Evolutionary conservation across 2,113 vertebrate species (phyloP).

Genomic region (Oreochromis niloticus): DNA sequence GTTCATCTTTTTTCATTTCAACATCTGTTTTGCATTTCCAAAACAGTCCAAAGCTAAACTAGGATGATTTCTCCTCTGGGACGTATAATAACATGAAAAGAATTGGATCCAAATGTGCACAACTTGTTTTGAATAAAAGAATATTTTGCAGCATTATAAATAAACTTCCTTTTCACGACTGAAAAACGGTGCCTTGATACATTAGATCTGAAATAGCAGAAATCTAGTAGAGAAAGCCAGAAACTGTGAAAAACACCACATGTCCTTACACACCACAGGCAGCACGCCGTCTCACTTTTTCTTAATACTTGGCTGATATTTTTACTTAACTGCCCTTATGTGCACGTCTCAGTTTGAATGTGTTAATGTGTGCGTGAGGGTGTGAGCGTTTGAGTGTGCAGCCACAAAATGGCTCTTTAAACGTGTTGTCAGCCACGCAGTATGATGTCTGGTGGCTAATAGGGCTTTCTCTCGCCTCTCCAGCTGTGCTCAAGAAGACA

Average conservation of each 20-base stretch:
- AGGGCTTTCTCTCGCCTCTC: background rate
- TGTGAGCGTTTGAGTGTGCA: background rate
- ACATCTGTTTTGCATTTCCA: background rate
- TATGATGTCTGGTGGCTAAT: background rate
- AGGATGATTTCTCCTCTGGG: background rate
- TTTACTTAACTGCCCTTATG: background rate
- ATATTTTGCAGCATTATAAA: background rate
- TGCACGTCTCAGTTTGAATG: background rate
- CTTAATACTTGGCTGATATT: background rate
- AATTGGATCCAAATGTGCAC: background rate
- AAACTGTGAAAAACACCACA: slow-evolving; percentile 1
- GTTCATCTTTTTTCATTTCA: background rate
- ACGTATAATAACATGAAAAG: background rate
- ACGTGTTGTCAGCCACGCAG: slow-evolving; percentile 5
- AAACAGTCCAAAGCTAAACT: background rate
- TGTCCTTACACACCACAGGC: background rate
- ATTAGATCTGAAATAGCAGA: background rate
- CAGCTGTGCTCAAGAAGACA: background rate
- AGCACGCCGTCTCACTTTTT: slow-evolving; percentile 1
- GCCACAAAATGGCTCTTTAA: background rate
- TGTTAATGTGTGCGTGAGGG: background rate
- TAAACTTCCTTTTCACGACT: background rate
- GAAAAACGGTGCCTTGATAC: background rate
- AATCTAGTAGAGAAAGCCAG: background rate
- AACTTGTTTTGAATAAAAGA: background rate